Conservation (phyloP, 2,888 invertebrate species). For the Gerris lacustris region DNA sequence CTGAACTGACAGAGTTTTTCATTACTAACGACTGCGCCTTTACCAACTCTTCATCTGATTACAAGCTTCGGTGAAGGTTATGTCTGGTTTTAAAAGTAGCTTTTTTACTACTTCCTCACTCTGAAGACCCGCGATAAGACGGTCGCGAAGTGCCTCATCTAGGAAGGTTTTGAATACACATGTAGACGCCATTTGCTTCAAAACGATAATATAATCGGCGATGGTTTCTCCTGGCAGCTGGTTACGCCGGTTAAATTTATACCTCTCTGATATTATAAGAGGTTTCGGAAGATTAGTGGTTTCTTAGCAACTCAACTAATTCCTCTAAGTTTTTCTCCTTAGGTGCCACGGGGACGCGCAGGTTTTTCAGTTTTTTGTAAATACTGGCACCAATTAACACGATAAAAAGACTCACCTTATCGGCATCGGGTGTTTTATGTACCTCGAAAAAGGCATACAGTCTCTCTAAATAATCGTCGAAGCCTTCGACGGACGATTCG, state of each 20-base stretch:
- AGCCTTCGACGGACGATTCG: neutral
- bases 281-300: constrained; percentile 1
- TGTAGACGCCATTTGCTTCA: constrained; percentile 9
- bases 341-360: neutral
- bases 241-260: constrained; percentile 14
- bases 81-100: neutral
- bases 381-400: neutral
- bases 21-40: neutral
- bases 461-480: neutral
- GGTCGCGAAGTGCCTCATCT: constrained; percentile 15
- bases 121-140: constrained; percentile 11
- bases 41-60: neutral
- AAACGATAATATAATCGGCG: constrained; percentile 13
- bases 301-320: neutral
- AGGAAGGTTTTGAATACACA: constrained; percentile 16
- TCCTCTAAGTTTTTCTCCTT: neutral
- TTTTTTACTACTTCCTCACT: neutral
- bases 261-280: constrained; percentile 15
- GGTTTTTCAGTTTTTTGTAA: neutral
- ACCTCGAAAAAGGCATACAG: neutral
- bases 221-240: constrained; percentile 15
- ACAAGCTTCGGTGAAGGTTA: neutral
- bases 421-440: neutral
- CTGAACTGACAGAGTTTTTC: neutral
- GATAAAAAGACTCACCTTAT: neutral